Evolutionary conservation across 2,888 invertebrate genomes (phyloP).

Genomic region (Oligia fasciuncula): DNA sequence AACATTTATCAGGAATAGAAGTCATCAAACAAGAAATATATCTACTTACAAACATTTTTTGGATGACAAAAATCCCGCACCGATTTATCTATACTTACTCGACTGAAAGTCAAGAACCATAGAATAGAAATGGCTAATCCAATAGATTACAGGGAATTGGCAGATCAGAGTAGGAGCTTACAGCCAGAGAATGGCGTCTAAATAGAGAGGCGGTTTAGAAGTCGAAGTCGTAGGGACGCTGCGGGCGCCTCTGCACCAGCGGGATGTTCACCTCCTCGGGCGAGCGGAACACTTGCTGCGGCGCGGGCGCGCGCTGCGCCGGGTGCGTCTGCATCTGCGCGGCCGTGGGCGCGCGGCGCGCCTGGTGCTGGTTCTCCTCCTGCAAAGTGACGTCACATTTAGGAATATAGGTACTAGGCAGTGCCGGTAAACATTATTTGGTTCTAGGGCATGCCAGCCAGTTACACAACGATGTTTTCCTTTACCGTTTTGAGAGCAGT

Average conservation of each 20-base stretch:
- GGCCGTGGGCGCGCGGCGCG: constrained; percentile 67
- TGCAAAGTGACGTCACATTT: constrained; percentile 46
- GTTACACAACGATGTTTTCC: no score
- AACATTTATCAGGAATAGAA: constrained; percentile 13
- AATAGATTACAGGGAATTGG: constrained; percentile 38
- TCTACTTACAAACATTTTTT: constrained; percentile 2
- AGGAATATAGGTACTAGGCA: background rate
- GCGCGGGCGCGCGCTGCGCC: constrained; percentile 75
- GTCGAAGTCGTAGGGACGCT: constrained; percentile 86
- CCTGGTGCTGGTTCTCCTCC: constrained; percentile 79
- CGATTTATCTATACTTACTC: background rate
- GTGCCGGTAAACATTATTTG: no score
- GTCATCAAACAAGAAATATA: constrained; percentile 32
- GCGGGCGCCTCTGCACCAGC: constrained; percentile 94
- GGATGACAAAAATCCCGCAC: constrained; percentile 25
- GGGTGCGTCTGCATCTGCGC: constrained; percentile 69
- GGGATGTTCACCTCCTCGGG: constrained; percentile 97
- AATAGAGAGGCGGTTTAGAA: constrained; percentile 73
- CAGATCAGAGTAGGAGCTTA: constrained; percentile 42
- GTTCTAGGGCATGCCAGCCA: no score
- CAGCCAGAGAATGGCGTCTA: constrained; percentile 49
- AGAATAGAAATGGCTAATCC: constrained; percentile 49
- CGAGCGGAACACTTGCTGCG: constrained; percentile 92
- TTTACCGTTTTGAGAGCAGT: no score
- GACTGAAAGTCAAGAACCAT: constrained; percentile 28